Conservation (phyloP, 2,888 invertebrate species). For the Diploptera punctata region DNA sequence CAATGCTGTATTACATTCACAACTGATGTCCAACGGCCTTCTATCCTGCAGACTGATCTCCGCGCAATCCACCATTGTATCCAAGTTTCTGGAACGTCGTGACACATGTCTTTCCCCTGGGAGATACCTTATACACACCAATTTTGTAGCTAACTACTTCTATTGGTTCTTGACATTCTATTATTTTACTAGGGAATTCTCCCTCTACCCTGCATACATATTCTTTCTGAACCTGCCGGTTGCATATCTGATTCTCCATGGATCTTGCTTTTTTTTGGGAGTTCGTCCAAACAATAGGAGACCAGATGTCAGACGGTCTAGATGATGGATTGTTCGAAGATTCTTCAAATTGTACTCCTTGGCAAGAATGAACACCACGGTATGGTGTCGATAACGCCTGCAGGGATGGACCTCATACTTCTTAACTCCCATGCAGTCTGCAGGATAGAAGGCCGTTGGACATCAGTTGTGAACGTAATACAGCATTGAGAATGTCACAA, state of each 20-base stretch:
- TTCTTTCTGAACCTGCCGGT: conserved; percentile 92
- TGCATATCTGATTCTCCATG: conserved; percentile 94
- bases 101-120: conserved; percentile 90
- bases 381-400: conserved; percentile 97
- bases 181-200: conserved; percentile 94
- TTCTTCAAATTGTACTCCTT: conserved; percentile 95
- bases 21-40: no score
- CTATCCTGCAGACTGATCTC: no score
- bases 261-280: conserved; percentile 87
- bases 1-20: no score
- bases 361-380: conserved; percentile 94
- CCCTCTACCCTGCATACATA: no score
- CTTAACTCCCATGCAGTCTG: no score
- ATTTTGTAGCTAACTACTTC: conserved; percentile 95
- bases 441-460: no score
- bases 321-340: conserved; percentile 90
- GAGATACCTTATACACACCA: conserved; percentile 93
- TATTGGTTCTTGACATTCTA: conserved; percentile 88
- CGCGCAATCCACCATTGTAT: no score
- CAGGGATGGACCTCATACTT: conserved; percentile 99
- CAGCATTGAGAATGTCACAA: no score
- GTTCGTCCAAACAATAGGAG: conserved; percentile 92
- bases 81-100: conserved; percentile 91
- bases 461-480: no score
- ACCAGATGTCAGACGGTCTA: conserved; percentile 96